Percentiles rank a stretch among this genome's conserved stretches.
These are phyloP conservation scores for Lanius ludovicianus DNA, from an alignment of 2,113 vertebrate species.

Conservation along the genomic window DNA sequence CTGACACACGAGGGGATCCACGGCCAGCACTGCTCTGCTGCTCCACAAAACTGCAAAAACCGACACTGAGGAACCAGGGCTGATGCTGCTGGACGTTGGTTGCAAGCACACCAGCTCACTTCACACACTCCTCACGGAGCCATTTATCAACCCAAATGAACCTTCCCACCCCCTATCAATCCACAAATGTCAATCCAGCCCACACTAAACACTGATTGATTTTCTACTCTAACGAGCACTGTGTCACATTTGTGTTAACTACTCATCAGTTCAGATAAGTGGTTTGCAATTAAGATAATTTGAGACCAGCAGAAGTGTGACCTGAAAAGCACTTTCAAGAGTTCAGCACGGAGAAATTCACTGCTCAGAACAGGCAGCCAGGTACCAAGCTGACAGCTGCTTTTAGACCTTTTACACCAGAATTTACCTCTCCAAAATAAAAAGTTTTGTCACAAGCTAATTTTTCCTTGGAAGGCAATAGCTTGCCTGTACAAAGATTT, in stretches of 20 bases:
- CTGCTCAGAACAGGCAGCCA: neutral
- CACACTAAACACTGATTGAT: neutral
- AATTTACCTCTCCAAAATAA: neutral
- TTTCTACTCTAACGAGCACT: neutral
- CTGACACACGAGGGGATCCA: neutral
- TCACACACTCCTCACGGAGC: neutral
- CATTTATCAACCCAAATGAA: neutral
- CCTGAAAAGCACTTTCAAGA: neutral
- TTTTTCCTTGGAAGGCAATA: neutral
- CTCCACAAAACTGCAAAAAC: neutral
- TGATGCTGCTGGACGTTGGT: neutral
- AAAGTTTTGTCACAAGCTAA: neutral
- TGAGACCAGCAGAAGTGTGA: neutral
- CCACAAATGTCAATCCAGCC: neutral
- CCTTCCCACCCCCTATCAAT: neutral
- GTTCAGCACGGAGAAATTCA: neutral
- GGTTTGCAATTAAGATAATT: constrained; percentile 39
- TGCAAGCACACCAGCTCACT: neutral
- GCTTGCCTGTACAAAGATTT: neutral
- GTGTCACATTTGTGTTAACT: constrained; percentile 21
- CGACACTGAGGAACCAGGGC: neutral
- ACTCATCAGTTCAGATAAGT: constrained; percentile 20
- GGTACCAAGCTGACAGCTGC: neutral
- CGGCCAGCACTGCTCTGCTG: neutral
- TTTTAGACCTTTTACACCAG: neutral